Evolutionary conservation across 2,797 vertebrate species (phyloP).

Genomic region (Gastrophryne carolinensis): DNA sequence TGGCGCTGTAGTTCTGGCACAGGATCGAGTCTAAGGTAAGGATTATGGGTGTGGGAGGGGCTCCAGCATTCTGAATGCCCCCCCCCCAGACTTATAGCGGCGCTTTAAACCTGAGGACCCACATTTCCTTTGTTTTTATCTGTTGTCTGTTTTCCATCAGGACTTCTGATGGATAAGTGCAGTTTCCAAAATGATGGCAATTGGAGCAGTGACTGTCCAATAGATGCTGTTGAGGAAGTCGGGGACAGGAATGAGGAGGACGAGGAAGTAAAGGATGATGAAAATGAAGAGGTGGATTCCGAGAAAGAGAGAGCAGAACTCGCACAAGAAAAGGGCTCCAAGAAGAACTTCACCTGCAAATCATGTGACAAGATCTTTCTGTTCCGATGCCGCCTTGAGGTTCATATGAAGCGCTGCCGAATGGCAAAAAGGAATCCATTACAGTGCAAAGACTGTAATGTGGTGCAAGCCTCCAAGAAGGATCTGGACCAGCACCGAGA

Average conservation of each 20-base stretch:
- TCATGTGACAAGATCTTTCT: constrained; percentile 80
- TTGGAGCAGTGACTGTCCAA: constrained; percentile 56
- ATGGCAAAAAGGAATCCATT: constrained; percentile 68
- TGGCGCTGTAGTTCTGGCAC: too few species aligned
- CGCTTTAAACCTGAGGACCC: too few species aligned
- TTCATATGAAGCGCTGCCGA: constrained; percentile 76
- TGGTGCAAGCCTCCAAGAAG: constrained; percentile 63
- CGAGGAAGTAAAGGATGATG: constrained; percentile 45
- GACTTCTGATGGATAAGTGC: constrained; percentile 55
- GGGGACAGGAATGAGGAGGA: constrained; percentile 32
- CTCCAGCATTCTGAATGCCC: too few species aligned
- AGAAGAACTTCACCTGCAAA: constrained; percentile 73
- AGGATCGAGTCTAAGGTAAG: too few species aligned
- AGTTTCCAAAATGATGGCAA: constrained; percentile 44
- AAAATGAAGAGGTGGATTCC: constrained; percentile 11
- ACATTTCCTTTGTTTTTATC: neutral
- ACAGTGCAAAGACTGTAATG: constrained; percentile 67
- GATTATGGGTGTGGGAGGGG: too few species aligned
- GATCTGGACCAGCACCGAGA: constrained; percentile 75
- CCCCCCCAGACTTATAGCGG: too few species aligned
- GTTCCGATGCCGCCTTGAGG: constrained; percentile 80
- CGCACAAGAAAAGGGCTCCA: constrained; percentile 55
- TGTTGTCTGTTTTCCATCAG: constrained; percentile 32
- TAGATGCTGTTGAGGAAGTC: constrained; percentile 51
- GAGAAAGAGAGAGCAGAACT: constrained; percentile 38